A percentile compares a stretch with the other conserved stretches of the same genome.
Evolutionary conservation across 2,888 invertebrate genomes (phyloP).

Genomic region (Lydus trimaculatus): DNA sequence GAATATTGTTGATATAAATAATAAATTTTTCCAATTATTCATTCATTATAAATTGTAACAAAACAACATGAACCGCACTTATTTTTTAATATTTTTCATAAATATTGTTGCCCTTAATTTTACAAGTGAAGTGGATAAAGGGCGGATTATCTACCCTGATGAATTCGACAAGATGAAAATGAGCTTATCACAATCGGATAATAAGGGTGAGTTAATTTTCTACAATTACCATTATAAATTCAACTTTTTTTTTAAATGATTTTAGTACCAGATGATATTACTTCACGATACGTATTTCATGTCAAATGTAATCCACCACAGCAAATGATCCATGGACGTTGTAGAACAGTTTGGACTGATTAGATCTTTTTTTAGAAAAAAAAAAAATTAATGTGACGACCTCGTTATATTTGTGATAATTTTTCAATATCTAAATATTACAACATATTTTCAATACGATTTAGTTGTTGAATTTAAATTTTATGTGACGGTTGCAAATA

Average conservation of each 20-base stretch:
- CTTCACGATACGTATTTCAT: neutral
- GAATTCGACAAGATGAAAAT: neutral
- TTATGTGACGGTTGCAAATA: neutral
- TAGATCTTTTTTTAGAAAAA: conserved; percentile 1
- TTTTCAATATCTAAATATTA: neutral
- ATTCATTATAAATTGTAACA: neutral
- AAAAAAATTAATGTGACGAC: neutral
- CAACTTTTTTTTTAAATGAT: neutral
- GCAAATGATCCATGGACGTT: neutral
- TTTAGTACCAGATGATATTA: neutral
- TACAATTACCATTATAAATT: neutral
- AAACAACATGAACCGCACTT: neutral
- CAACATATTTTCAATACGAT: neutral
- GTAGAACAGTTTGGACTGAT: neutral
- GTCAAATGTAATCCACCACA: neutral
- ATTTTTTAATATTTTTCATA: neutral
- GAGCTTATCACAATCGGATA: neutral
- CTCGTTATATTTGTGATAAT: neutral
- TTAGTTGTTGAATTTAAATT: neutral
- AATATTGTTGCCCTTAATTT: neutral
- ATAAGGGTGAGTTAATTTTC: neutral
- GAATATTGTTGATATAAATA: no score
- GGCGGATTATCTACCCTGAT: neutral
- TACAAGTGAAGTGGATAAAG: neutral
- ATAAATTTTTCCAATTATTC: neutral